Evolutionary conservation across 2,113 vertebrate species (phyloP).

Genomic region (Ochotona curzoniae): DNA sequence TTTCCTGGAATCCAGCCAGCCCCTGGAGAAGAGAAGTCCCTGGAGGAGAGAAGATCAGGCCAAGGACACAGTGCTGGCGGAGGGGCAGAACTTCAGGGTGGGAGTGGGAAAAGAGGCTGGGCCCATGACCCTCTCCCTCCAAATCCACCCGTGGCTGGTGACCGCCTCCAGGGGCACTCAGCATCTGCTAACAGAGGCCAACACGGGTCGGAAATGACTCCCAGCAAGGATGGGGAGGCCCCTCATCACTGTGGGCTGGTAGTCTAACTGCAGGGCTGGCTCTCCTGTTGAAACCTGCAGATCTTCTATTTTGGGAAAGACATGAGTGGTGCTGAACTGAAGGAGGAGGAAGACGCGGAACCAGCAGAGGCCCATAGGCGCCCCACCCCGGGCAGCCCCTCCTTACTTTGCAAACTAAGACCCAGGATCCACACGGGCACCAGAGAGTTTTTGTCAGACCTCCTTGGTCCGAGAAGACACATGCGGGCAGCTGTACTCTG

Average conservation of each 20-base stretch:
- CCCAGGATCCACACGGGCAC: conserved; percentile 59
- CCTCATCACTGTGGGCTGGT: not conserved
- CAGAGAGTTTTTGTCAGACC: conserved; percentile 72
- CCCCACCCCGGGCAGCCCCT: conserved; percentile 91
- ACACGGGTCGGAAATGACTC: rapidly evolving
- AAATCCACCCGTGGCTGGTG: rapidly evolving
- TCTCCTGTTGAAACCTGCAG: conserved; percentile 83
- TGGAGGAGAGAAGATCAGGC: not conserved
- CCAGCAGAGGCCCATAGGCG: conserved; percentile 87
- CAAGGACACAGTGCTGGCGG: not conserved
- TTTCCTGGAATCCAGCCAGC: not conserved
- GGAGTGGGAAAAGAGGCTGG: not conserved
- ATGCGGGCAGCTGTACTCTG: not conserved
- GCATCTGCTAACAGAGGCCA: not conserved
- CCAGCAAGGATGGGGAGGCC: rapidly evolving
- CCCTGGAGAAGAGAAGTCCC: too few relatives aligned
- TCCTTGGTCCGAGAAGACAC: conserved; percentile 54
- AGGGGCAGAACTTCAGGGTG: not conserved
- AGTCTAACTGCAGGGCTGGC: rapidly evolving
- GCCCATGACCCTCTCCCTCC: rapidly evolving
- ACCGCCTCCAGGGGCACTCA: not conserved
- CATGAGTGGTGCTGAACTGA: conserved; percentile 86
- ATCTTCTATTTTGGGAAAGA: conserved; percentile 94
- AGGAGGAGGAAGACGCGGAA: conserved; percentile 83
- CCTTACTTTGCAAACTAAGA: conserved; percentile 76